These are phyloP conservation scores for Sebastes umbrosus DNA, from an alignment of 2,797 vertebrate species.

Conservation along the genomic window DNA sequence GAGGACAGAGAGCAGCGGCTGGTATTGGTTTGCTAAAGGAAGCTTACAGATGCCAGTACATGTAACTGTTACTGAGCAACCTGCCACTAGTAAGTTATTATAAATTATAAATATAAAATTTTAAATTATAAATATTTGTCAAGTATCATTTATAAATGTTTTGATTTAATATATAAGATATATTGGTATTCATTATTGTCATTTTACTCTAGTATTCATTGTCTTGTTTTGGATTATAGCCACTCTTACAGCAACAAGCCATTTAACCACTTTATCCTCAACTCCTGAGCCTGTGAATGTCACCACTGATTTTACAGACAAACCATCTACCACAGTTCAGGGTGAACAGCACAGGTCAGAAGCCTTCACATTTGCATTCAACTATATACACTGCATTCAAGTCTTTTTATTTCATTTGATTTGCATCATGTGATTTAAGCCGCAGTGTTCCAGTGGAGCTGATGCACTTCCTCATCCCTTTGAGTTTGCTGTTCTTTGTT, in stretches of 20 bases:
- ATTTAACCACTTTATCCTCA: background rate
- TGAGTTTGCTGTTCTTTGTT: too few species aligned
- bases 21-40: slow-evolving; percentile 41
- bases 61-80: slow-evolving; percentile 3
- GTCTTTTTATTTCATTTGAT: too few species aligned
- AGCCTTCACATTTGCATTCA: too few species aligned
- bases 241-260: background rate
- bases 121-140: background rate
- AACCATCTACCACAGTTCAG: too few species aligned
- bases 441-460: too few species aligned
- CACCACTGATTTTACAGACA: background rate
- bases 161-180: background rate
- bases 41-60: slow-evolving; percentile 48
- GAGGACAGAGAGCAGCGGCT: slow-evolving; percentile 19
- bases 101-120: background rate
- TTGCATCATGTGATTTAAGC: too few species aligned
- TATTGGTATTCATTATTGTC: background rate
- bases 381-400: too few species aligned
- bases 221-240: background rate
- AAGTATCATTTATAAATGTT: background rate
- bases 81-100: slow-evolving; percentile 4
- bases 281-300: background rate
- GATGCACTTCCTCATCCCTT: too few species aligned
- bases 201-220: background rate
- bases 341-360: too few species aligned